phyloP scores from a whole-genome alignment of 2,888 invertebrate species.

The Stenolophus ochropezus region DNA sequence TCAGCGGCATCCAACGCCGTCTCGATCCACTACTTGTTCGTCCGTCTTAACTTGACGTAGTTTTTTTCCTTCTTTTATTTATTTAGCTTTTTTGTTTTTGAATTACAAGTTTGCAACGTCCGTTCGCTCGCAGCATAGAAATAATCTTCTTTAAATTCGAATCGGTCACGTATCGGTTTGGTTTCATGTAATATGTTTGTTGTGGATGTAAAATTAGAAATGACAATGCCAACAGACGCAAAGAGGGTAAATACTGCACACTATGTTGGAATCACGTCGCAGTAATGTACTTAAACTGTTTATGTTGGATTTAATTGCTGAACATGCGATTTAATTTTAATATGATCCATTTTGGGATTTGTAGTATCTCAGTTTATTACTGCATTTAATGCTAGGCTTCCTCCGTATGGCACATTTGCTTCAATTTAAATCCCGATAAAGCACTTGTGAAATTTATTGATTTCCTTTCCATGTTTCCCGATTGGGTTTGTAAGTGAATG shows the following conservation, averaged over 20 bases:
- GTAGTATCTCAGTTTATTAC: neutral
- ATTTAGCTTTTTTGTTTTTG: conserved; percentile 48
- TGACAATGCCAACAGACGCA: neutral
- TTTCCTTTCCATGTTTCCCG: too few species aligned
- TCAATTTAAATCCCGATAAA: too few species aligned
- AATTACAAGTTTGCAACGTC: conserved; percentile 42
- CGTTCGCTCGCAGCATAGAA: conserved; percentile 42
- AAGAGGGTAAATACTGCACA: neutral
- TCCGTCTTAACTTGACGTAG: conserved; percentile 28
- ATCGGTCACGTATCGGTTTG: conserved; percentile 50
- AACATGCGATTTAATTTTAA: neutral
- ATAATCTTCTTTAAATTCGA: conserved; percentile 51
- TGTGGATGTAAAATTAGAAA: conserved; percentile 30
- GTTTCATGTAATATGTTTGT: conserved; percentile 40
- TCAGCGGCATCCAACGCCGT: neutral
- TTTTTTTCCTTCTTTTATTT: conserved; percentile 47
- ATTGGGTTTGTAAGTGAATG: too few species aligned
- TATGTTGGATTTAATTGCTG: neutral
- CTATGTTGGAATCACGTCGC: neutral
- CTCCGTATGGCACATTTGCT: too few species aligned
- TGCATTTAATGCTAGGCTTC: neutral
- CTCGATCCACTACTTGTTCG: conserved; percentile 35
- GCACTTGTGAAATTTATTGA: too few species aligned
- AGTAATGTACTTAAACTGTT: neutral
- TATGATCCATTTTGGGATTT: neutral